Evolutionary conservation across 2,888 invertebrate genomes (phyloP), one percentile per base, ranked within the genome.

Genomic region (Galeruca laticollis): DNA sequence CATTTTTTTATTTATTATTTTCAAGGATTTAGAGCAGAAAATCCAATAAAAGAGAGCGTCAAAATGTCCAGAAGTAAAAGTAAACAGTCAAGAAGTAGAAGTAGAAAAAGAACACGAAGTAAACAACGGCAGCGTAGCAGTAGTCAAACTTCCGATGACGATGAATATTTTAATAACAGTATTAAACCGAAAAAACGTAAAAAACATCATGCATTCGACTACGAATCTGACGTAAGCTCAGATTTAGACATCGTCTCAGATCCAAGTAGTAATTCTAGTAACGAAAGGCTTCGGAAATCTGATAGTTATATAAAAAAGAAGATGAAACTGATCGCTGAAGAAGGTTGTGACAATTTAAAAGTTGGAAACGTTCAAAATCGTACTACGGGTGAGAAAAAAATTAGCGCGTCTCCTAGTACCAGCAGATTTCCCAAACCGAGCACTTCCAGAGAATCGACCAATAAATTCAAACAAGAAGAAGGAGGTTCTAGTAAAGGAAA

Each of bases 11-110:
- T 43, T 21, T 4, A 21, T 11, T 21, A 21, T n/a, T 21, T 60
- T 60, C 1, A 47, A 60, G 60, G 63, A 35, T 73, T 76, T 54
- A 54, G 70, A 47, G 60, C 68, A 11, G 61, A 60, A 11, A 68
- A 64, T n/a, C 72, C 73, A 0, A 43, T 71, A 11, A 51, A 52
- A 26, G 69, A 60, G 9, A 66, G 63, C 60, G 57, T 18, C 10
- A 67, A 65, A 26, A 70, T 47, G n/a, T 65, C 54, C 2, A 69
- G 26, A 56, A 9, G 49, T 3, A 63, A 57, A 47, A 62, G 47
- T 13, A 40, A 61, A 61, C 21, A 31, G 2, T 4, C 52, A 54
- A 57, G 18, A 13, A 43, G 63, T 10, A 51, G 67, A 15, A 64
- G 57, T 10, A 33, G 61, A 1, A 51, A 13, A 10, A 54, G 60